Evolutionary conservation across 2,797 vertebrate genomes (phyloP), one percentile per base, ranked within the genome.

Genomic region (Eleutherodactylus coqui): DNA sequence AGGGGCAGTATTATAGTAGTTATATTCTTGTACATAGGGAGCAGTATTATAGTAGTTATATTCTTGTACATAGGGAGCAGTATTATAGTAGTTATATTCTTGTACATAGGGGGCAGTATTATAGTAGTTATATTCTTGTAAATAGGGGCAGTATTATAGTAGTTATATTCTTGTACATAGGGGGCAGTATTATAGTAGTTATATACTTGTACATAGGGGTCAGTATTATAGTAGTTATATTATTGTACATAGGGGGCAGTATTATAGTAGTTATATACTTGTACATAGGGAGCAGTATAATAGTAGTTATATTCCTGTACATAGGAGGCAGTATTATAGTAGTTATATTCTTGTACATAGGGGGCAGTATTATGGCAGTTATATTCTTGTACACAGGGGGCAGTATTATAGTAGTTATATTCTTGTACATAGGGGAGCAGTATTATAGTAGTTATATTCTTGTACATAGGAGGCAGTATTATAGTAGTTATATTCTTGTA

Each of bases 401-500:
- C 60, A 64, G 60, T 64, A 64, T 64, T 64, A 64, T 64, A 64
- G 60, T 32, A 64, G 60, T 64, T 64, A 64, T 64, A 64, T 64
- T 64, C 60, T 32, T 64, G 29, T 64, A 64, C 16, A 67, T 36
- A 36, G 16, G n/a, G n/a, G 62, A 10, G 62, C 32, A 64, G 11
- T 32, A 64, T 64, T 67, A 67, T 38, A 69, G 34, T 69, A 38
- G 64, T 36, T 69, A 69, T 69, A 69, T 69, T 69, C 34, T 24
- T 69, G 64, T 38, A 69, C 17, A 69, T 69, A 69, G 64, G 17
- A 11, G n/a, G 64, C 34, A 69, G 34, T 69, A 69, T 38, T 69
- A 69, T 69, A 24, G 64, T 38, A 69, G 34, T 38, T 69, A 24
- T 69, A 69, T 69, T 69, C 34, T 38, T 69, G 64, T 69, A 38